A percentile compares a stretch with the other conserved stretches of the same genome.
phyloP scores from a whole-genome alignment of 2,113 vertebrate genomes.

The Heterocephalus glaber region DNA sequence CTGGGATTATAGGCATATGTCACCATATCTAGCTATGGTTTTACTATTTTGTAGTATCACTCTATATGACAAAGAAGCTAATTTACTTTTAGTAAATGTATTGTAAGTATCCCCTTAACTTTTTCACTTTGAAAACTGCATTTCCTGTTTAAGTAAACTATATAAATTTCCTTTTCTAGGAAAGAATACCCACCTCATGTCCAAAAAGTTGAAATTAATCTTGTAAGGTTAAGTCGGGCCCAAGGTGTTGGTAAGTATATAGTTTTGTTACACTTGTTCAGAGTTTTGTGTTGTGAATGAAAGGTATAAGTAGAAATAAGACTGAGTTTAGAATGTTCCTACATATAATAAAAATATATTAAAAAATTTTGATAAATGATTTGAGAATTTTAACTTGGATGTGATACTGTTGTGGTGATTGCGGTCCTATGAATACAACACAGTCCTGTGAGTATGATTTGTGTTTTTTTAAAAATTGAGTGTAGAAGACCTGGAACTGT shows the following conservation, averaged over 20 bases:
- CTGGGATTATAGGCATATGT: not conserved
- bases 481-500: not conserved
- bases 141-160: slow-evolving; percentile 70
- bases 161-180: slow-evolving; percentile 85
- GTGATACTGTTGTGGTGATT: not conserved
- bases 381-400: not conserved
- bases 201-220: slow-evolving; percentile 88
- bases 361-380: slow-evolving; percentile 5
- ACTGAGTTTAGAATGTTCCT: not conserved
- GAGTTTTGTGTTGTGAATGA: slow-evolving; percentile 58
- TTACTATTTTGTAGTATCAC: slow-evolving; percentile 26
- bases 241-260: slow-evolving; percentile 88
- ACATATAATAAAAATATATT: not conserved
- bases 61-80: slow-evolving; percentile 23
- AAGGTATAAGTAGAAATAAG: not conserved
- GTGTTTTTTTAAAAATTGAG: slow-evolving; percentile 46
- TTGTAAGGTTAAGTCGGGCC: slow-evolving; percentile 90
- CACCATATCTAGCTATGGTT: not conserved
- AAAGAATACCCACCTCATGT: slow-evolving; percentile 91
- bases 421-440: not conserved
- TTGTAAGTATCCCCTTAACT: slow-evolving; percentile 42
- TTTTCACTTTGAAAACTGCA: slow-evolving; percentile 50
- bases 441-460: not conserved
- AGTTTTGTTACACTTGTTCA: slow-evolving; percentile 53
- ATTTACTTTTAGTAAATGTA: slow-evolving; percentile 52